Evolutionary conservation across 2,113 vertebrate species (phyloP), one percentile per base, ranked within the genome.

Genomic region (Actenoides lindsayi): DNA sequence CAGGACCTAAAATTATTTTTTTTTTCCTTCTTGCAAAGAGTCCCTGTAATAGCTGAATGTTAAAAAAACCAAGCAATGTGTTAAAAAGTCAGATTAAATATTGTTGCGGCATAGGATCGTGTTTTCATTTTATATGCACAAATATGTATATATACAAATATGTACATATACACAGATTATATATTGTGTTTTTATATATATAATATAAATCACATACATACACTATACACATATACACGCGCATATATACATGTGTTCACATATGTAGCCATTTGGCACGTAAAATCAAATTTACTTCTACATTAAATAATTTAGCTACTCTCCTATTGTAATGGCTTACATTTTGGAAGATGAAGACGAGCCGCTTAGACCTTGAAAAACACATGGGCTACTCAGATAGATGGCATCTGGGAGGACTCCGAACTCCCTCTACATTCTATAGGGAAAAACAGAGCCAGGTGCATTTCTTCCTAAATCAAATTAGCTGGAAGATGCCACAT

Each of bases 401-500:
- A 98, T 97, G 98, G 98, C 98, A 98, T 99, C 99, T 99, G 99
- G 96, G 97, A 97, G 96, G 97, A 90, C 96, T 97, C 96, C 59
- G 93, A 97, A 87, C 98, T 98, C 97, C 98, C 98, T 97, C 98
- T 96, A 98, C 98, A 98, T 99, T 99, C 99, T 99, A 99, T 99
- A 99, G 99, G 99, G 99, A 99, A 99, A 99, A 99, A 98, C 99
- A 99, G 99, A 99, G 99, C 99, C 99, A 99, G 99, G 99, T 99
- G 99, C 99, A 99, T 99, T 99, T 99, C 99, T 99, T 98, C 98
- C 98, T 98, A 99, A 99, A 99, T 99, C 97, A 98, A 99, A 99
- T 99, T 99, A 99, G 98, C 98, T 98, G 98, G 98, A 98, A 99
- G 99, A 99, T 99, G 99, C 99, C 99, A 99, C 99, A 99, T 99